Conservation (phyloP, 2,888 invertebrate species). For the Cynaeus angustus region DNA sequence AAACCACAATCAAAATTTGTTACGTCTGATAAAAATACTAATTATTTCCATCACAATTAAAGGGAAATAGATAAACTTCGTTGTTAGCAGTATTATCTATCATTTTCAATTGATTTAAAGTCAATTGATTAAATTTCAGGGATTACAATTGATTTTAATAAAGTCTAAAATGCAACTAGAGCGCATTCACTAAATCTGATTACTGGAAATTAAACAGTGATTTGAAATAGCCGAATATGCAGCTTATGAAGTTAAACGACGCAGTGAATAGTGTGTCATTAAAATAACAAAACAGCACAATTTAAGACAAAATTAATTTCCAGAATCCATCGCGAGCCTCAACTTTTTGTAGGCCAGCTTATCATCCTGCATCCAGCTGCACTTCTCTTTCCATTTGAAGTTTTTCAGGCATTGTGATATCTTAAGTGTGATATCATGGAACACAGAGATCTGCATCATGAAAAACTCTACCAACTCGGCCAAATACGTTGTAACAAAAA, state of each 20-base stretch:
- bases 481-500: constrained; percentile 35
- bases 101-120: no score
- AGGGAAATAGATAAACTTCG: background rate
- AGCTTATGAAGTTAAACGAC: no score
- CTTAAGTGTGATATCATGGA: constrained; percentile 1
- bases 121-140: no score
- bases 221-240: no score
- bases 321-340: background rate
- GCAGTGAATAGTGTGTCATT: no score
- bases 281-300: no score
- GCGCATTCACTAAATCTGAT: no score
- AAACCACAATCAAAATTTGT: constrained; percentile 6
- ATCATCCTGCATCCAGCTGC: constrained; percentile 6
- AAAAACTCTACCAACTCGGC: constrained; percentile 23
- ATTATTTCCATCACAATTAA: background rate
- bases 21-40: constrained; percentile 12
- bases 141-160: no score
- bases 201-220: no score
- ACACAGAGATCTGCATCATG: constrained; percentile 19
- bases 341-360: constrained; percentile 6
- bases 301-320: no score
- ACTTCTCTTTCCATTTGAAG: constrained; percentile 3
- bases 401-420: constrained; percentile 7
- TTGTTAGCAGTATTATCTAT: no score
- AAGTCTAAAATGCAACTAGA: no score